Percentiles rank a stretch among this genome's conserved stretches.
Conservation (phyloP, 2,113 vertebrate genomes). For the Dolichallabes microphthalmus region DNA sequence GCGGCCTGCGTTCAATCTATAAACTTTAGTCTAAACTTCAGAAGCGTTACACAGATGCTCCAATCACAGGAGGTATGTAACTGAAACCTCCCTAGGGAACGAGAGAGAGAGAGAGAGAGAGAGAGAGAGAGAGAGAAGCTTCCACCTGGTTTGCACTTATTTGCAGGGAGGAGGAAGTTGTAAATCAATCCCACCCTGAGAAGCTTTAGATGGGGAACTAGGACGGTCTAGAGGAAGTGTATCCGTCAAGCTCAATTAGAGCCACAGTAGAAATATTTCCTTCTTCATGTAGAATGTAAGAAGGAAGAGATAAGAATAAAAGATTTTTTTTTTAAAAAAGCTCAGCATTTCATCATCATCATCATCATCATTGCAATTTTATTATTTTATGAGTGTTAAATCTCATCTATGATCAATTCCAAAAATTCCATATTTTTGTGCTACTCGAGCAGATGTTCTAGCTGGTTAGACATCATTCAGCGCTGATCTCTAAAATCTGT, state of each 20-base stretch:
- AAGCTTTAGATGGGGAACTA: constrained; percentile 59
- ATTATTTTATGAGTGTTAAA: neutral
- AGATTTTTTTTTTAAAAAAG: neutral
- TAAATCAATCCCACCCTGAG: constrained; percentile 68
- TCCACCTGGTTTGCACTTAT: constrained; percentile 61
- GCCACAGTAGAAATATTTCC: constrained; percentile 36
- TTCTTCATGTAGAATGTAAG: neutral
- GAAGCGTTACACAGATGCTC: constrained; percentile 61
- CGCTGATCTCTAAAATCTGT: constrained; percentile 16
- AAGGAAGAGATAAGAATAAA: neutral
- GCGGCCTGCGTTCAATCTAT: neutral
- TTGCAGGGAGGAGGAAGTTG: constrained; percentile 66
- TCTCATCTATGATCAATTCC: neutral
- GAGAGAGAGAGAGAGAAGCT: constrained; percentile 53
- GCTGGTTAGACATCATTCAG: constrained; percentile 12
- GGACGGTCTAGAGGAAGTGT: constrained; percentile 67
- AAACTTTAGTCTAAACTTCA: constrained; percentile 51
- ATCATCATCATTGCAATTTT: neutral
- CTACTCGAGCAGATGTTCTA: neutral
- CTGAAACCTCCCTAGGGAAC: constrained; percentile 60
- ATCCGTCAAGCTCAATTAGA: constrained; percentile 69
- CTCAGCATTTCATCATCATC: neutral
- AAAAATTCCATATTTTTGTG: neutral
- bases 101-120: constrained; percentile 39
- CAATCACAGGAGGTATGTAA: constrained; percentile 65